These are phyloP conservation scores for Chaitophorus viminalis DNA, from an alignment of 2,888 invertebrate genomes.

Conservation along the genomic window DNA sequence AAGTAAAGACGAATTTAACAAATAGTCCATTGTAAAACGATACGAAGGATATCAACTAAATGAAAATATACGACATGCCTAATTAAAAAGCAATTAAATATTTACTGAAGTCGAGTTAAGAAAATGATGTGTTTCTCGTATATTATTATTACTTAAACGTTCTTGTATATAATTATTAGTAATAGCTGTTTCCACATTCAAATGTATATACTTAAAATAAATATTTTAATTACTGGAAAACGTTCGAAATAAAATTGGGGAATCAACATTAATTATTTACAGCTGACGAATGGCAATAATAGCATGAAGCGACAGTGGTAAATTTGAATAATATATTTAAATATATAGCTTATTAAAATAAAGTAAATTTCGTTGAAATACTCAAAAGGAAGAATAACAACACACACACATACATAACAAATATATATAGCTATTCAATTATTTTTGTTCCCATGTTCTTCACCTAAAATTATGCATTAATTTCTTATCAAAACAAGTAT, in stretches of 20 bases:
- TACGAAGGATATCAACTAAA: neutral
- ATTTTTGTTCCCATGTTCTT: too few species aligned
- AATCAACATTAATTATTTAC: neutral
- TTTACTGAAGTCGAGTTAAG: neutral
- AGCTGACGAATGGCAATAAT: too few species aligned
- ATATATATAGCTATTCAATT: too few species aligned
- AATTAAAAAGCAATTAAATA: neutral
- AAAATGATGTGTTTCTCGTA: neutral
- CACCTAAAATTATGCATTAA: too few species aligned
- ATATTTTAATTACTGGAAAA: neutral
- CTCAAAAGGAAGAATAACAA: too few species aligned
- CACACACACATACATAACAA: too few species aligned
- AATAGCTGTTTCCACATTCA: neutral
- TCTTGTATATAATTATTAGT: neutral
- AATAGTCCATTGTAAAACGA: neutral
- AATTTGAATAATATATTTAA: too few species aligned
- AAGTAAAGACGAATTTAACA: neutral
- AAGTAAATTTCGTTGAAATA: too few species aligned
- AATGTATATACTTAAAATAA: neutral
- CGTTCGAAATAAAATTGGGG: neutral
- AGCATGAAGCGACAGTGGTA: too few species aligned
- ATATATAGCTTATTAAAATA: too few species aligned
- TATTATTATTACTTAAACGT: neutral
- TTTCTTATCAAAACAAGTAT: too few species aligned
- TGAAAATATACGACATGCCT: neutral